A percentile compares a stretch with the other conserved stretches of the same genome.
phyloP scores from a whole-genome alignment of 2,797 vertebrate genomes.

The Sebastes nivosus region DNA sequence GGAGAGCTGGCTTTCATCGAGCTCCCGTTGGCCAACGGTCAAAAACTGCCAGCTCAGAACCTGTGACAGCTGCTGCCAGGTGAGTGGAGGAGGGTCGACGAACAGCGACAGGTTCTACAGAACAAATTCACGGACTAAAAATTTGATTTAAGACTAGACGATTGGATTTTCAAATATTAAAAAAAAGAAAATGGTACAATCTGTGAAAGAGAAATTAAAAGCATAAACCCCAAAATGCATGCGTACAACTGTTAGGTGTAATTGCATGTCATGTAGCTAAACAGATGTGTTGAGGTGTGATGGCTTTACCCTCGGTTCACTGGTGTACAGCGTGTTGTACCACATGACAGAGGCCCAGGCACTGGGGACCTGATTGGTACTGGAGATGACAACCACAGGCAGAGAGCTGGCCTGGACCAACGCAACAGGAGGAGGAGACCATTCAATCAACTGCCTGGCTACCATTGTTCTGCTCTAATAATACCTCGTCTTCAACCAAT shows the following conservation, averaged over 20 bases:
- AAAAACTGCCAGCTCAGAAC: constrained; percentile 96
- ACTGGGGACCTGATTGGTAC: constrained; percentile 82
- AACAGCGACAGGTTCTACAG: constrained; percentile 89
- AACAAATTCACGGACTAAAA: background rate
- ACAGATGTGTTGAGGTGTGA: background rate
- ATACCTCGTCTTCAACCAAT: background rate
- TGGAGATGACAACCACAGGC: constrained; percentile 89
- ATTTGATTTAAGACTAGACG: background rate
- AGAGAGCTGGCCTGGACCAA: constrained; percentile 85
- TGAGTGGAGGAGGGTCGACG: constrained; percentile 83
- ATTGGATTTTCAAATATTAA: background rate
- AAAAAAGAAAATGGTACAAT: background rate
- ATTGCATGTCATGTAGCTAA: background rate
- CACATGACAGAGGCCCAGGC: constrained; percentile 95
- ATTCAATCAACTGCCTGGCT: background rate
- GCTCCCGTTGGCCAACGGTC: constrained; percentile 87
- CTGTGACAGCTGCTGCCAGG: constrained; percentile 88
- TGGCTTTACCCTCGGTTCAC: constrained; percentile 82
- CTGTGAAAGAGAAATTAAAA: background rate
- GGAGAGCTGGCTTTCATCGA: constrained; percentile 87
- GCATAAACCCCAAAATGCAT: background rate
- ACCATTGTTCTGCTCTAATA: background rate
- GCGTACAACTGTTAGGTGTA: background rate
- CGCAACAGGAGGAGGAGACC: background rate
- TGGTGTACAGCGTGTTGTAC: constrained; percentile 86